Percentiles rank a stretch among this genome's conserved stretches.
Evolutionary conservation across 1,140 invertebrate genomes (phyloP).

Genomic region (Lepidotrigona ventralis): DNA sequence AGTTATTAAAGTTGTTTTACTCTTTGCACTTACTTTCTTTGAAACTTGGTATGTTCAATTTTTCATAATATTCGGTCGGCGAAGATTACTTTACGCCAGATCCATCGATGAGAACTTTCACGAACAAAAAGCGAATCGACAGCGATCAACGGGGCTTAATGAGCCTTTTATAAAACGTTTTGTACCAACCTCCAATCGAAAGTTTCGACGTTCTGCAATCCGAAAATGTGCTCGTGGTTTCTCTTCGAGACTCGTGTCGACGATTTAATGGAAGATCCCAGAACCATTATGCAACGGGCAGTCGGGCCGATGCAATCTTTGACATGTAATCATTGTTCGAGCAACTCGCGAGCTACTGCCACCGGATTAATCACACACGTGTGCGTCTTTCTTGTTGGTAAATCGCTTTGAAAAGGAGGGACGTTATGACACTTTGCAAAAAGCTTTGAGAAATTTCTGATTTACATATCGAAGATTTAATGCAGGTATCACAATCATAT

Average conservation of each 20-base stretch:
- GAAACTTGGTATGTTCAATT: not conserved
- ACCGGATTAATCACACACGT: constrained; percentile 16
- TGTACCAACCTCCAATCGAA: not conserved
- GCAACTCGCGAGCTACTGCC: not conserved
- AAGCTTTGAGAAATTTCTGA: not conserved
- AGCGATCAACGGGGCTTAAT: not conserved
- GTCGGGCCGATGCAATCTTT: constrained; percentile 32
- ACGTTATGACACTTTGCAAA: not conserved
- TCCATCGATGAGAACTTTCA: not conserved
- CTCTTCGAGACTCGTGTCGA: constrained; percentile 11
- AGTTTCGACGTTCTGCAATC: constrained; percentile 16
- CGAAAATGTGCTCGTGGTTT: constrained; percentile 29
- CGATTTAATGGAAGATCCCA: constrained; percentile 40
- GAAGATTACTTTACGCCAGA: not conserved
- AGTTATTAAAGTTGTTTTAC: not conserved
- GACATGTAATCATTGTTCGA: constrained; percentile 22
- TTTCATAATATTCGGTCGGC: not conserved
- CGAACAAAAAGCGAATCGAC: not conserved
- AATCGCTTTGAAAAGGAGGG: not conserved
- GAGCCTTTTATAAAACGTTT: constrained; percentile 22
- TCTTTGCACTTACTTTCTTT: not conserved
- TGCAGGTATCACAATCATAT: too few species aligned
- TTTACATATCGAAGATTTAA: not conserved
- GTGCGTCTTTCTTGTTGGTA: constrained; percentile 19
- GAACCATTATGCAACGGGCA: constrained; percentile 24